Evolutionary conservation across 2,888 invertebrate species (phyloP).

Genomic region (Dicyrtomina minuta): DNA sequence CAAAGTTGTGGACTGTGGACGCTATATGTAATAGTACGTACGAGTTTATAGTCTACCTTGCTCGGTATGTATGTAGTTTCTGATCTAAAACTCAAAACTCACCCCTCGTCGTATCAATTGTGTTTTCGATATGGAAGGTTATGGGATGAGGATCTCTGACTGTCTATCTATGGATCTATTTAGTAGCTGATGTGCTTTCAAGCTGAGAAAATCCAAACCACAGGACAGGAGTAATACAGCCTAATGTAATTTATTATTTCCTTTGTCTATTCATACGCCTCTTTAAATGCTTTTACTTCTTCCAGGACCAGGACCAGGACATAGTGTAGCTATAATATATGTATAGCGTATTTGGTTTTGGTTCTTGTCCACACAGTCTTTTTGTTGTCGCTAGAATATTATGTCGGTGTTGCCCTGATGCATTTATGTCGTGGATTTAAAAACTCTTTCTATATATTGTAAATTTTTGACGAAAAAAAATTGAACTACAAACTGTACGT

Average conservation of each 20-base stretch:
- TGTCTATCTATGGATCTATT: no score
- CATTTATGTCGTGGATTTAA: constrained; percentile 30
- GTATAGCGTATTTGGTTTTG: no score
- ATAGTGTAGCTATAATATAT: no score
- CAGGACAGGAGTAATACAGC: constrained; percentile 18
- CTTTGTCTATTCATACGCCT: constrained; percentile 21
- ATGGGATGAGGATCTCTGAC: no score
- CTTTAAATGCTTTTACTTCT: constrained; percentile 3
- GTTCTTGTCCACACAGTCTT: no score
- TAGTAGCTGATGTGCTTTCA: not conserved
- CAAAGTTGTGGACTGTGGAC: not conserved
- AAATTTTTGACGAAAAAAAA: no score
- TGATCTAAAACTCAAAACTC: no score
- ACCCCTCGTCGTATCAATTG: no score
- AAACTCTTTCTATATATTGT: not conserved
- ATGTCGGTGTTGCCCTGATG: not conserved
- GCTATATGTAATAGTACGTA: not conserved
- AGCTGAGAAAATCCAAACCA: constrained; percentile 25
- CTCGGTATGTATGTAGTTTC: no score
- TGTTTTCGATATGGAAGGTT: no score
- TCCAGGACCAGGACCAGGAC: not conserved
- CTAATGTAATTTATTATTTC: constrained; percentile 34
- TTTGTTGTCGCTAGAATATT: no score
- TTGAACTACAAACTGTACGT: no score
- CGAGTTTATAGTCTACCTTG: not conserved